Evolutionary conservation across 2,797 vertebrate genomes (phyloP), one percentile per base, ranked within the genome.

Genomic region (Macropodus opercularis): DNA sequence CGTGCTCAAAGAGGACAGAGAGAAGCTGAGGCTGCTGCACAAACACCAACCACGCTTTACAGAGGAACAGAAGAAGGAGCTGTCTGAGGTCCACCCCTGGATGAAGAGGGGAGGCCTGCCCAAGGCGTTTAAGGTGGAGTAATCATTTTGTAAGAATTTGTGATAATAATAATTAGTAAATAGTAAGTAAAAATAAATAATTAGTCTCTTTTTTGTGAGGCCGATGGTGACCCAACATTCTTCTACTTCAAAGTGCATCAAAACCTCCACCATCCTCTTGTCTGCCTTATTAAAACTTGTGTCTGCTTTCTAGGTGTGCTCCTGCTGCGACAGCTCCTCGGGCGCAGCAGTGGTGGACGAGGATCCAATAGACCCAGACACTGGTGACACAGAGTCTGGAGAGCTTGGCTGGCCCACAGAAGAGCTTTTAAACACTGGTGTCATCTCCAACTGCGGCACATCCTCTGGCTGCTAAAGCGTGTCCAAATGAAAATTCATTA

Each of bases 81-180:
- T 99, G 69, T 83, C 84, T 3, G 93, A 94, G 24, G 94, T 96
- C 36, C 95, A 98, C 81, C 91, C 95, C 0, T 98, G 96, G 97
- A 89, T 98, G 19, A 93, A 91, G 71, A 92, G 84, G 36, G 93
- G 94, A 36, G 83, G 89, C 55, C 83, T 97, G 62, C 97, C 95
- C 27, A 87, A 90, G 46, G 93, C 92, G 1, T 70, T 94, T 70
- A 87, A 88, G 26, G 97, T 98, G 87, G 83, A 36, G 1, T 2
- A 17, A 26, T 47, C 1, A 14, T 31, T 42, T 24, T 18, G n/a
- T n/a, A n/a, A n/a, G n/a, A n/a, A n/a, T n/a, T n/a, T n/a, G n/a
- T n/a, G n/a, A n/a, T n/a, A n/a, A n/a, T n/a, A n/a, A n/a, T n/a
- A n/a, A n/a, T n/a, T n/a, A n/a, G n/a, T n/a, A n/a, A n/a, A n/a